Evolutionary conservation across 1,140 invertebrate genomes (phyloP).

Genomic region (Cyrtorhinus lividipennis): DNA sequence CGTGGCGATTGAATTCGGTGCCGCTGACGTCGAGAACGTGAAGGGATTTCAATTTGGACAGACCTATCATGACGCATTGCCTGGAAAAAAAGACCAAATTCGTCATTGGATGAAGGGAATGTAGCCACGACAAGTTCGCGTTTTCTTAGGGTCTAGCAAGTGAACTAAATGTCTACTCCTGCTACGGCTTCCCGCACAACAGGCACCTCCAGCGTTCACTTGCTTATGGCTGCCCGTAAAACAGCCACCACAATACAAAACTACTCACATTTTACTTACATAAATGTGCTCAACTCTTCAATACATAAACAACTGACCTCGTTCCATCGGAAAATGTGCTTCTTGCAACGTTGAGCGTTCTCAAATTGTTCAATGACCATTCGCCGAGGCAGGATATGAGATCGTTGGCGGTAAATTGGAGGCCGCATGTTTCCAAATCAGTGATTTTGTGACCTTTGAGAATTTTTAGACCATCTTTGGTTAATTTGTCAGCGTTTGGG

Average conservation of each 20-base stretch:
- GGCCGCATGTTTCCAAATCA: constrained; percentile 44
- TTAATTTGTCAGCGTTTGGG: constrained; percentile 40
- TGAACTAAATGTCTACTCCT: background rate
- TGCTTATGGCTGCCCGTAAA: no score
- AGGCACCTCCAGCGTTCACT: no score
- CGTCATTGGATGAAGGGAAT: no score
- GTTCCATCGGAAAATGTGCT: constrained; percentile 45
- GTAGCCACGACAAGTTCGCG: no score
- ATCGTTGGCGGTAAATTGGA: constrained; percentile 48
- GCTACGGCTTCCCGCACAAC: background rate
- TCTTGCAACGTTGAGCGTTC: constrained; percentile 46
- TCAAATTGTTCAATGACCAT: constrained; percentile 53
- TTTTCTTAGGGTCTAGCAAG: no score
- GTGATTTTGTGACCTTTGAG: constrained; percentile 49
- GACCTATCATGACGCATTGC: constrained; percentile 36
- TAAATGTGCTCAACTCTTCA: no score
- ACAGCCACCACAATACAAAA: no score
- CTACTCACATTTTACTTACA: no score
- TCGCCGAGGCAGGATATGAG: constrained; percentile 53
- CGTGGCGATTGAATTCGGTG: constrained; percentile 55
- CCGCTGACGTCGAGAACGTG: constrained; percentile 52
- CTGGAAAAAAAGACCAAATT: constrained; percentile 29
- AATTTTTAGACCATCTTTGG: constrained; percentile 45
- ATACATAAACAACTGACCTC: no score
- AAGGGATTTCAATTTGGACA: constrained; percentile 43